These are phyloP conservation scores for Paramormyrops kingsleyae DNA, from an alignment of 2,113 vertebrate genomes.

Conservation along the genomic window DNA sequence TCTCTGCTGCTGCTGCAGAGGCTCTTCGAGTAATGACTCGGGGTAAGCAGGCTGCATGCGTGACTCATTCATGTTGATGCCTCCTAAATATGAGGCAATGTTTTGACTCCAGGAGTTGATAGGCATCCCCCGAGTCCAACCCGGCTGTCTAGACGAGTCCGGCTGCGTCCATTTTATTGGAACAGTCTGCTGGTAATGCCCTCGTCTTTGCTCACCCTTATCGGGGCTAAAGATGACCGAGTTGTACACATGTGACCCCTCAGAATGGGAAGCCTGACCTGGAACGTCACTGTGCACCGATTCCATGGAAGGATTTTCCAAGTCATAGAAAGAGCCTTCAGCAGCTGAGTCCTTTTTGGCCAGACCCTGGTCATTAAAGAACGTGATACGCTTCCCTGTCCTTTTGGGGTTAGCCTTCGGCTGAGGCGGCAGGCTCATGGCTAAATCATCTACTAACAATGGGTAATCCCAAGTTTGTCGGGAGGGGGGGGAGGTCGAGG, in stretches of 20 bases:
- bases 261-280: constrained; percentile 47
- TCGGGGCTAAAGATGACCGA: constrained; percentile 84
- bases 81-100: constrained; percentile 69
- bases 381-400: constrained; percentile 81
- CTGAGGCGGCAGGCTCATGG: constrained; percentile 91
- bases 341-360: constrained; percentile 72
- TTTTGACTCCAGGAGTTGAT: constrained; percentile 70
- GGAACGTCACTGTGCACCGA: constrained; percentile 53
- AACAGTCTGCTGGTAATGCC: constrained; percentile 77
- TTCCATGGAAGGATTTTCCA: constrained; percentile 64
- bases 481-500: not conserved
- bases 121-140: constrained; percentile 70
- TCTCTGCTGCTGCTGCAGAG: constrained; percentile 25
- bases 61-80: constrained; percentile 55
- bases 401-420: constrained; percentile 83
- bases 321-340: constrained; percentile 73
- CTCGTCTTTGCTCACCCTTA: constrained; percentile 72
- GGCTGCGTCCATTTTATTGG: constrained; percentile 72
- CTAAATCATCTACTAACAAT: constrained; percentile 56
- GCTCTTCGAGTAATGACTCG: constrained; percentile 59
- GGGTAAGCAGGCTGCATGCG: constrained; percentile 57
- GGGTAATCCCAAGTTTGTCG: not conserved
- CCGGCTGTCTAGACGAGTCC: constrained; percentile 51
- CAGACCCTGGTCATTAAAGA: constrained; percentile 71
- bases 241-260: constrained; percentile 66